Percentiles rank a stretch among this genome's conserved stretches.
phyloP scores from a whole-genome alignment of 2,113 vertebrate genomes.

The Motacilla tschutschensis region DNA sequence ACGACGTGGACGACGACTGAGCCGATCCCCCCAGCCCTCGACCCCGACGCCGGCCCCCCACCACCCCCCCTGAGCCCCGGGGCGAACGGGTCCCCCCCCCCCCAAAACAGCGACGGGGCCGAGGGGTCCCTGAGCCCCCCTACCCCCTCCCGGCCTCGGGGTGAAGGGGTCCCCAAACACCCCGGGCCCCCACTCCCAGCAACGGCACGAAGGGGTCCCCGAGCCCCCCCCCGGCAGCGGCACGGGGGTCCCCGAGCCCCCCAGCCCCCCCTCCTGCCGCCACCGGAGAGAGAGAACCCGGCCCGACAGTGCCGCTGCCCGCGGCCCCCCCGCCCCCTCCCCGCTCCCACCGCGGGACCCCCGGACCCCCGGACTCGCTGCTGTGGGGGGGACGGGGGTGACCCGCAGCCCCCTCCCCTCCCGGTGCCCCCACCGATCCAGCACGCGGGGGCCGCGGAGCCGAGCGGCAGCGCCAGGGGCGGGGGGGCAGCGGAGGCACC shows the following conservation, averaged over 20 bases:
- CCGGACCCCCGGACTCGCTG: not conserved
- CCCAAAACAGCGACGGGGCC: too few species aligned
- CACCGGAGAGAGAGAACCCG: not conserved
- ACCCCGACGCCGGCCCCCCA: not conserved
- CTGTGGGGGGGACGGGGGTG: not conserved
- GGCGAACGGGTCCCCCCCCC: too few species aligned
- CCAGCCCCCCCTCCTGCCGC: not conserved
- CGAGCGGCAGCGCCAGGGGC: not conserved
- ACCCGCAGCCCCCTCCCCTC: not conserved
- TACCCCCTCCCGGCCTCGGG: too few species aligned
- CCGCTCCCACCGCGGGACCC: not conserved
- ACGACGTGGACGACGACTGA: conserved; percentile 94
- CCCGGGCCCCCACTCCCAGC: too few species aligned
- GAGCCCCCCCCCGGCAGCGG: too few species aligned
- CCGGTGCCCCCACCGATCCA: not conserved
- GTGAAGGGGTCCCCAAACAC: too few species aligned
- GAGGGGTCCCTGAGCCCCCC: too few species aligned
- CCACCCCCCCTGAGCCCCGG: too few species aligned
- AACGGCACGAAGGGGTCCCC: too few species aligned
- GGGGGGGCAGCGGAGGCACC: not conserved
- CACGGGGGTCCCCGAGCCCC: not conserved
- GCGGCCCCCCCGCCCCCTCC: not conserved
- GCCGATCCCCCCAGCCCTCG: not conserved
- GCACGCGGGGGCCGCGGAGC: not conserved
- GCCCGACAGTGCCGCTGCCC: not conserved